phyloP scores from a whole-genome alignment of 2,888 invertebrate species.

The Oscheius myriophilus region DNA sequence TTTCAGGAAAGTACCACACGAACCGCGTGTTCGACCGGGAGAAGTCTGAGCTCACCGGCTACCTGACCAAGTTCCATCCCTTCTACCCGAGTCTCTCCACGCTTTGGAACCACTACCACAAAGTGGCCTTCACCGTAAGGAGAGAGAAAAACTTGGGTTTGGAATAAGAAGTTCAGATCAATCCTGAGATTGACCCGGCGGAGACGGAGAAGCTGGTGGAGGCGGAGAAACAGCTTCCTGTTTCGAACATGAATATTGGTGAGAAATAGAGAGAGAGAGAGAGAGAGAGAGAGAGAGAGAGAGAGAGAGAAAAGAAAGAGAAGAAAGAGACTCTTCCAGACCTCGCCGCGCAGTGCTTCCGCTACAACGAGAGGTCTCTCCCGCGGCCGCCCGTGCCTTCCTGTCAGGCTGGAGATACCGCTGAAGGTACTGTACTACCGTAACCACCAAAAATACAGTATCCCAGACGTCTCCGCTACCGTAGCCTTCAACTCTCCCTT shows the following conservation, averaged over 20 bases:
- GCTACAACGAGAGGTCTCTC: too few species aligned
- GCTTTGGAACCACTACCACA: conserved; percentile 34
- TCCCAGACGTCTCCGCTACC: neutral
- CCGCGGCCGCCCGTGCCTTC: too few species aligned
- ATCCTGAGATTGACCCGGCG: neutral
- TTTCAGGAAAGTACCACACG: conserved; percentile 3
- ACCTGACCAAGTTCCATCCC: conserved; percentile 17
- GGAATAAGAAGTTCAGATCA: neutral
- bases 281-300: too few species aligned
- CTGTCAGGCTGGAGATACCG: too few species aligned
- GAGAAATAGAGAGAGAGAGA: too few species aligned
- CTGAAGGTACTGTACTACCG: too few species aligned
- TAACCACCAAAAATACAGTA: neutral
- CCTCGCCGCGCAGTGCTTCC: too few species aligned
- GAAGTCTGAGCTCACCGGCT: conserved; percentile 29
- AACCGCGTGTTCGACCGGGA: conserved; percentile 32
- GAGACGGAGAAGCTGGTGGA: neutral
- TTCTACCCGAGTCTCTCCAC: conserved; percentile 12
- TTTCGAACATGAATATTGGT: too few species aligned
- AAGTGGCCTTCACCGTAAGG: conserved; percentile 9
- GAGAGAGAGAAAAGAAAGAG: too few species aligned
- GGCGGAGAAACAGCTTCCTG: neutral
- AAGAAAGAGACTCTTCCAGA: too few species aligned
- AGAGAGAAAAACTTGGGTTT: neutral
- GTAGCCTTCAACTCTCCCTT: conserved; percentile 15